A percentile compares a stretch with the other conserved stretches of the same genome.
These are phyloP conservation scores for Pseudomyrmex sp. DNA, from an alignment of 1,140 invertebrate genomes.

Conservation along the genomic window DNA sequence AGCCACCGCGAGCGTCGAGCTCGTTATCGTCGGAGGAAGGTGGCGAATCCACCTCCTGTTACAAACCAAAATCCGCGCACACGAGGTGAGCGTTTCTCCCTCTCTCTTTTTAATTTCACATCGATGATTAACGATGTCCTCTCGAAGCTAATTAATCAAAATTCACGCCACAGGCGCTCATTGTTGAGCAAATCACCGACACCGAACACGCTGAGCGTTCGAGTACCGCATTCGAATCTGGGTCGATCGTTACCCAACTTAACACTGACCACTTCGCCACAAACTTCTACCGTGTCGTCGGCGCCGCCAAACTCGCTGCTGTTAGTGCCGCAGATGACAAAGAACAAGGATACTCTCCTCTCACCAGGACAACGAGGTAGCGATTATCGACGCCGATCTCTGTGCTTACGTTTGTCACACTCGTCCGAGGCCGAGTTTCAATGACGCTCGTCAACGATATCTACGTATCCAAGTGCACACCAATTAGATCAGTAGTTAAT, in stretches of 20 bases:
- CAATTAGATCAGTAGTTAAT: conserved; percentile 15
- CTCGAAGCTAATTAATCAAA: conserved; percentile 49
- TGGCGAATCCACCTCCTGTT: conserved; percentile 76
- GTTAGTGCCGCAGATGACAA: conserved; percentile 84
- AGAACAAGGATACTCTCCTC: conserved; percentile 84
- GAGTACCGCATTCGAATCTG: conserved; percentile 88
- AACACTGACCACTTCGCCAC: conserved; percentile 85
- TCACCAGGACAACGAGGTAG: conserved; percentile 85
- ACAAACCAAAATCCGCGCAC: conserved; percentile 81
- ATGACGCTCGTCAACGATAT: not conserved
- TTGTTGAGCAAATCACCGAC: conserved; percentile 85
- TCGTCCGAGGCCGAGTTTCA: not conserved
- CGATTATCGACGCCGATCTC: conserved; percentile 67
- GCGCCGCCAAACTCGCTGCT: conserved; percentile 84
- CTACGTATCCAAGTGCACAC: conserved; percentile 2
- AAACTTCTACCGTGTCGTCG: conserved; percentile 83
- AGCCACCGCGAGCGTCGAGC: conserved; percentile 86
- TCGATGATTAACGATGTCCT: not conserved
- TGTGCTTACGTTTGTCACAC: conserved; percentile 16
- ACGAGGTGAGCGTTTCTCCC: conserved; percentile 75
- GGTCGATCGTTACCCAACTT: conserved; percentile 92
- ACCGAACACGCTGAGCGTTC: conserved; percentile 91
- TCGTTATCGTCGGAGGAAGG: conserved; percentile 88
- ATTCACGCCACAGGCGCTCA: conserved; percentile 75
- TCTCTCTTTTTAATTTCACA: too few species aligned